Conservation (phyloP, 2,888 invertebrate species). For the Oxyteleia sp. region DNA sequence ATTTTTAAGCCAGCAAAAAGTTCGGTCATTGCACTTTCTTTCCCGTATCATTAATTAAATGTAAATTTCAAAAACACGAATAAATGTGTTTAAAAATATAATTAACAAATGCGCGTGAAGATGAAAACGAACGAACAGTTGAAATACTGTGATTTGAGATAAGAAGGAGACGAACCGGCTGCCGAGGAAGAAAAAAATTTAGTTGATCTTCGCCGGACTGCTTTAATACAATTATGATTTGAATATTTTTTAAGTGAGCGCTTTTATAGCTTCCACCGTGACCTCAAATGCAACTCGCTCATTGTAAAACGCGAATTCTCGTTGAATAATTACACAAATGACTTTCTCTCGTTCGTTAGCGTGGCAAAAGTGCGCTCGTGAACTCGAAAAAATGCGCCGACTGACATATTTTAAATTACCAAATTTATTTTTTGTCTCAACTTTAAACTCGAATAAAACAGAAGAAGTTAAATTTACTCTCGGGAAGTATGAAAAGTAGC, state of each 20-base stretch:
- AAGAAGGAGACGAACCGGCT: slow-evolving; percentile 1
- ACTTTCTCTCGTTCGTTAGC: slow-evolving; percentile 70
- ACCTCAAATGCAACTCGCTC: slow-evolving; percentile 13
- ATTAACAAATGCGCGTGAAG: neutral
- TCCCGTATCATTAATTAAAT: too few relatives aligned
- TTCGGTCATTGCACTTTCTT: too few relatives aligned
- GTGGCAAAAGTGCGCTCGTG: slow-evolving; percentile 26
- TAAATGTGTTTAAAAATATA: too few relatives aligned
- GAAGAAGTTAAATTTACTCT: neutral
- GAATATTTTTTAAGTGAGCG: slow-evolving; percentile 27
- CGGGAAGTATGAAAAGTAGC: neutral
- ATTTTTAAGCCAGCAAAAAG: too few relatives aligned
- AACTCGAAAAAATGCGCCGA: neutral
- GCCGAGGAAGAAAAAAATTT: slow-evolving; percentile 28
- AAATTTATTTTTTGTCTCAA: slow-evolving; percentile 27
- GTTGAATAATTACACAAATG: slow-evolving; percentile 48
- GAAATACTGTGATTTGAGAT: neutral
- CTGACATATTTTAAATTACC: slow-evolving; percentile 70
- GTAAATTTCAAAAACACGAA: too few relatives aligned
- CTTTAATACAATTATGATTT: slow-evolving; percentile 35
- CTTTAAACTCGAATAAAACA: neutral
- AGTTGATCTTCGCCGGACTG: neutral
- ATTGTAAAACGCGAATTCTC: slow-evolving; percentile 25
- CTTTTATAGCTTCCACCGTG: slow-evolving; percentile 34
- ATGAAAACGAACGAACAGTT: too few relatives aligned